Evolutionary conservation across 2,113 vertebrate species (phyloP).

Genomic region (Cyphomyrus discorhynchus): DNA sequence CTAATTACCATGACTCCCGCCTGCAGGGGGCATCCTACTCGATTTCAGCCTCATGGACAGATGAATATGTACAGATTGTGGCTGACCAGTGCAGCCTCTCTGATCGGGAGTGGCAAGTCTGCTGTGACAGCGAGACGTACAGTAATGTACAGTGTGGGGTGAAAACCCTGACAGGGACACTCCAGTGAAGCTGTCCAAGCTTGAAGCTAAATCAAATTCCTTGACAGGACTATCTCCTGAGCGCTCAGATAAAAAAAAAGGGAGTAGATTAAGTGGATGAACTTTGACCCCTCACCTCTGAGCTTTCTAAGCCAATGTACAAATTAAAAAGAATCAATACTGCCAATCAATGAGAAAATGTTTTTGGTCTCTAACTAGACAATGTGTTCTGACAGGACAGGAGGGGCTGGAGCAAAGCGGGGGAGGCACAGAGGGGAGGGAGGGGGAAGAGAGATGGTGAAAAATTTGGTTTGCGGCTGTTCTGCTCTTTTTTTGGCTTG

Average conservation of each 20-base stretch:
- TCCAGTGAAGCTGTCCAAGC: constrained; percentile 42
- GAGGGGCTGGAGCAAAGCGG: constrained; percentile 61
- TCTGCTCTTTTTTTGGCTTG: constrained; percentile 53
- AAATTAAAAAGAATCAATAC: constrained; percentile 83
- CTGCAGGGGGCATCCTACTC: background rate
- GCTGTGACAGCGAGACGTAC: background rate
- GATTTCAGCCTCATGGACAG: background rate
- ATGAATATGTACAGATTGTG: background rate
- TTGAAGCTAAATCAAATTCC: constrained; percentile 69
- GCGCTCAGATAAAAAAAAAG: constrained; percentile 66
- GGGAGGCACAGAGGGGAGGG: constrained; percentile 62
- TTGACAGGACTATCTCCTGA: constrained; percentile 67
- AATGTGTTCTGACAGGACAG: constrained; percentile 75
- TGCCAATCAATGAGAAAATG: constrained; percentile 77
- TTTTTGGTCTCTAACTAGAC: constrained; percentile 79
- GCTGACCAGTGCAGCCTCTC: background rate
- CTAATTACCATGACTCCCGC: background rate
- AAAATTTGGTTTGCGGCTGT: constrained; percentile 57
- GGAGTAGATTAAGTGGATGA: constrained; percentile 68
- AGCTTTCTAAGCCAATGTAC: constrained; percentile 78
- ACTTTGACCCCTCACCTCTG: constrained; percentile 77
- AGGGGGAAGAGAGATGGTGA: constrained; percentile 61
- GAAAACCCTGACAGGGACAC: background rate
- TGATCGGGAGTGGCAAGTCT: background rate
- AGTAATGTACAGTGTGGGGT: background rate